Conservation (phyloP, 2,888 invertebrate species). For the Epistrophella euchroma region DNA sequence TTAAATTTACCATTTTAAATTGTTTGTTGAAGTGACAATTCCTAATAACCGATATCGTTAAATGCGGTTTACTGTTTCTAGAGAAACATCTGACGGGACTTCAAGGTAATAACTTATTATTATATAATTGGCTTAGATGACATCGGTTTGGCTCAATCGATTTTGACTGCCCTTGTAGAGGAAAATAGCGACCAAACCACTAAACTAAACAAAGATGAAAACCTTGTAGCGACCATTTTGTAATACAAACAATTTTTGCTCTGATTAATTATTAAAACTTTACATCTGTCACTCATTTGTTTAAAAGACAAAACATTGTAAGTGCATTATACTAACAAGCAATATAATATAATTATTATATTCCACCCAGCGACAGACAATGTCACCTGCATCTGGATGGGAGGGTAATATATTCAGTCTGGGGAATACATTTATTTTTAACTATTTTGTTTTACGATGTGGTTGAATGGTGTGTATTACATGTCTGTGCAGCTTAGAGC, state of each 20-base stretch:
- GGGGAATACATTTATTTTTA: slow-evolving; percentile 25
- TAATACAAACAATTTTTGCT: not conserved
- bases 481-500: not conserved
- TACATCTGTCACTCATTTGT: not conserved
- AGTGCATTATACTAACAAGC: slow-evolving; percentile 41
- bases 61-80: no score
- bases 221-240: not conserved
- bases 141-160: no score
- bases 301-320: slow-evolving; percentile 1
- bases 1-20: no score
- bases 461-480: slow-evolving; percentile 11
- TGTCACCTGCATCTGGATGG: slow-evolving; percentile 44
- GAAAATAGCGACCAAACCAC: no score
- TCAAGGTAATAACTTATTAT: no score
- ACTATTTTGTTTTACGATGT: slow-evolving; percentile 27
- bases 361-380: slow-evolving; percentile 7
- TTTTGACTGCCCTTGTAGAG: no score
- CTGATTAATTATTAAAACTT: not conserved
- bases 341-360: slow-evolving; percentile 38
- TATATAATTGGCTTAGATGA: no score
- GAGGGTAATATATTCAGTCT: not conserved
- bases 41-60: no score
- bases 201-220: no score
- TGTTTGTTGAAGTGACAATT: no score
- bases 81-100: no score